phyloP scores from a whole-genome alignment of 2,797 vertebrate species.

The Hippoglossus hippoglossus region DNA sequence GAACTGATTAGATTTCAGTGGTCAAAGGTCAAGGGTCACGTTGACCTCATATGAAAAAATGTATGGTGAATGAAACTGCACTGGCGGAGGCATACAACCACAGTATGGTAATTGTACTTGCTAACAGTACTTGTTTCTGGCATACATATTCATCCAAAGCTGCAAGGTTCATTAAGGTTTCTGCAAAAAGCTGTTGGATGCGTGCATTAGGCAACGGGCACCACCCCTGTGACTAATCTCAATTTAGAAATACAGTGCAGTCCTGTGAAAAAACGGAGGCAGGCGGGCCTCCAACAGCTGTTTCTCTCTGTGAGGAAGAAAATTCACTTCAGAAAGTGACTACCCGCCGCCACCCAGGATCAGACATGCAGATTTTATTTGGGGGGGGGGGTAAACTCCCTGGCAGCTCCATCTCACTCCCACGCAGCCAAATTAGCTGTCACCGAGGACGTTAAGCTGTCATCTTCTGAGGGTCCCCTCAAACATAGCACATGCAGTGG shows the following conservation, averaged over 20 bases:
- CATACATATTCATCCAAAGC: too few species aligned
- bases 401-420: constrained; percentile 63
- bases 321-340: constrained; percentile 60
- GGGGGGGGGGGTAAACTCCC: constrained; percentile 56
- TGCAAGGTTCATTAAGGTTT: too few species aligned
- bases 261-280: constrained; percentile 51
- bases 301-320: constrained; percentile 39
- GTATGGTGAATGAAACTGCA: too few species aligned
- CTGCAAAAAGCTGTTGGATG: too few species aligned
- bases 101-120: too few species aligned
- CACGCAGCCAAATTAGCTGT: constrained; percentile 70
- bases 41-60: too few species aligned
- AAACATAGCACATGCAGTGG: constrained; percentile 31
- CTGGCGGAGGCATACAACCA: too few species aligned
- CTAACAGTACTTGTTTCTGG: too few species aligned
- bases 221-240: constrained; percentile 62
- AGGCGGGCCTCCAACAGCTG: constrained; percentile 49
- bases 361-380: constrained; percentile 73
- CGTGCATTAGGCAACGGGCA: too few species aligned
- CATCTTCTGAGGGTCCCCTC: constrained; percentile 58
- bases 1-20: too few species aligned
- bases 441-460: constrained; percentile 69
- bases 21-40: too few species aligned
- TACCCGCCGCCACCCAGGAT: constrained; percentile 64
- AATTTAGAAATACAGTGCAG: constrained; percentile 50